A percentile compares a stretch with the other conserved stretches of the same genome.
These are phyloP conservation scores for Mythimna ferrago DNA, from an alignment of 2,888 invertebrate species.

Conservation along the genomic window DNA sequence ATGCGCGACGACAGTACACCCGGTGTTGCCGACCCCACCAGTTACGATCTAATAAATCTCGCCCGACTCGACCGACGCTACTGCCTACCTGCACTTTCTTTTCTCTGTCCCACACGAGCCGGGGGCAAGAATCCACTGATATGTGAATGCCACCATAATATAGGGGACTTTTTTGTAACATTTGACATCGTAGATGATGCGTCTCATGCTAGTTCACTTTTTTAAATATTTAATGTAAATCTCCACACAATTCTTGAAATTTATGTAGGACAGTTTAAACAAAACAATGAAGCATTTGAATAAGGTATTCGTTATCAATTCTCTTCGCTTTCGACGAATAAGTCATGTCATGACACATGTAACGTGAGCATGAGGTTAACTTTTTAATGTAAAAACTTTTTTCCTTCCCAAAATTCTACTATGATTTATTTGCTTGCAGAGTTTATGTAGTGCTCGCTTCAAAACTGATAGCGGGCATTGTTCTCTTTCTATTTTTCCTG, in stretches of 20 bases:
- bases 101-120: constrained; percentile 85
- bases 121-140: constrained; percentile 73
- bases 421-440: constrained; percentile 40
- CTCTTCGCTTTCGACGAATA: constrained; percentile 53
- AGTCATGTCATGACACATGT: constrained; percentile 52
- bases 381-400: constrained; percentile 59
- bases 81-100: constrained; percentile 89
- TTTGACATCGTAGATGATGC: constrained; percentile 68
- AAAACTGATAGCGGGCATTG: constrained; percentile 24
- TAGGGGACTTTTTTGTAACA: constrained; percentile 74
- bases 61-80: constrained; percentile 75
- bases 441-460: constrained; percentile 23
- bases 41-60: constrained; percentile 90
- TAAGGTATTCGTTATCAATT: constrained; percentile 60
- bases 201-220: constrained; percentile 38
- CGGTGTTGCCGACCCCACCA: constrained; percentile 83
- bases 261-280: constrained; percentile 57
- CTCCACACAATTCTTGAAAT: constrained; percentile 48
- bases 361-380: constrained; percentile 55
- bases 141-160: constrained; percentile 76
- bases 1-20: constrained; percentile 76
- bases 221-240: constrained; percentile 46
- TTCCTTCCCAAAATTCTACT: constrained; percentile 36
- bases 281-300: constrained; percentile 60
- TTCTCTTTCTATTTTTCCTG: constrained; percentile 35